phyloP scores from a whole-genome alignment of 64 coral and sea anemone species.

The Stylophora pistillata region DNA sequence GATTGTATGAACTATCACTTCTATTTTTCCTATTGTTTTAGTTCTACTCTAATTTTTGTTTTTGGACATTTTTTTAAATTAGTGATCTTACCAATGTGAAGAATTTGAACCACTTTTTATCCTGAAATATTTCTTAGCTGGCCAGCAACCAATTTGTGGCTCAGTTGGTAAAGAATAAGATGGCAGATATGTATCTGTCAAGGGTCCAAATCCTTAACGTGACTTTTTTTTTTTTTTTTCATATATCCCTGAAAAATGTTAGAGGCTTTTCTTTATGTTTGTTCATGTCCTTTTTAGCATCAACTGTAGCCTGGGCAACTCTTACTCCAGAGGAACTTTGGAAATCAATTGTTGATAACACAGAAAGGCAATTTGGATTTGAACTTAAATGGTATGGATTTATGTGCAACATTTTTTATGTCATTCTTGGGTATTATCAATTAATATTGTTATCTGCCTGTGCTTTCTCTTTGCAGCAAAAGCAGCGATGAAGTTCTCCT shows the following conservation, averaged over 20 bases:
- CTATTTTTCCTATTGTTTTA: too few species aligned
- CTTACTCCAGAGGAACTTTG: conserved; percentile 90
- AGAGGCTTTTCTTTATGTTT: not conserved
- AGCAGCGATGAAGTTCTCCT: conserved; percentile 75
- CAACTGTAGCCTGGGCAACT: conserved; percentile 78
- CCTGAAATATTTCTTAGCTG: too few species aligned
- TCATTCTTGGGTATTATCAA: not conserved
- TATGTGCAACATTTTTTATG: not conserved
- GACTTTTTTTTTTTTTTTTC: too few species aligned
- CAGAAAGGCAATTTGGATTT: conserved; percentile 89
- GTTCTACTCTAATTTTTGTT: not conserved
- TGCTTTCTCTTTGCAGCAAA: conserved; percentile 39
- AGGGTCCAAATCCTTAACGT: too few species aligned
- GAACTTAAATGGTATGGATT: conserved; percentile 69
- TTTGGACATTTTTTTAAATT: not conserved
- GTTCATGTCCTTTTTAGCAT: not conserved
- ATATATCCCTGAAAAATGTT: too few species aligned
- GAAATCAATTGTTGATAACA: conserved; percentile 76
- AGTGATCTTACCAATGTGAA: too few species aligned
- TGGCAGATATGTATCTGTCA: too few species aligned
- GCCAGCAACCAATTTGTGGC: too few species aligned
- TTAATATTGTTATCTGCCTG: not conserved
- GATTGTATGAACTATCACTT: too few species aligned
- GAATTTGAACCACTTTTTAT: too few species aligned
- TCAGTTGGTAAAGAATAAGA: too few species aligned